phyloP scores from a whole-genome alignment of 2,113 vertebrate genomes.

The Hippocampus guttulatus region DNA sequence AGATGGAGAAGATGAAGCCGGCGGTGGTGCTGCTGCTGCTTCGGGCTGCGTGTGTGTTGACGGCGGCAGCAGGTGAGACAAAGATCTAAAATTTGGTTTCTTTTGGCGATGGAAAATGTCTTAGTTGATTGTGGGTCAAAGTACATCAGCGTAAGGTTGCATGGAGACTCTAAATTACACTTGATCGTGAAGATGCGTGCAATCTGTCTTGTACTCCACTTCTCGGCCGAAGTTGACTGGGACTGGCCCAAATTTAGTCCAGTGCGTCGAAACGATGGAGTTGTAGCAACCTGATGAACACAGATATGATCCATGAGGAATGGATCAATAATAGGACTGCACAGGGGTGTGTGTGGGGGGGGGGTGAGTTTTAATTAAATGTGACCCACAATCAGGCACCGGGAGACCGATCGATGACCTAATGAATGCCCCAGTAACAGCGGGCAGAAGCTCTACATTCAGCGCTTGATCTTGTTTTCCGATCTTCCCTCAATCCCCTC shows the following conservation, averaged over 20 bases:
- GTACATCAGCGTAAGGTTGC: too few species aligned
- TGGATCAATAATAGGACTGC: background rate
- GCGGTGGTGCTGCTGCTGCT: background rate
- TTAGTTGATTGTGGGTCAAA: too few species aligned
- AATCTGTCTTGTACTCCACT: too few species aligned
- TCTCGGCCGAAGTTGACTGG: too few species aligned
- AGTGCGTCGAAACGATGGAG: too few species aligned
- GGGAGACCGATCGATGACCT: background rate
- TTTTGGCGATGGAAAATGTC: background rate
- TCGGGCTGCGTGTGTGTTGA: background rate
- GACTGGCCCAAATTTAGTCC: too few species aligned
- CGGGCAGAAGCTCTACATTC: background rate
- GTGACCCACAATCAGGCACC: slow-evolving; percentile 56
- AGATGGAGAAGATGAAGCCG: background rate
- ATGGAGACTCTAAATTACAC: too few species aligned
- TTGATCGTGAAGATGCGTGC: too few species aligned
- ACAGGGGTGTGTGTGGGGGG: background rate
- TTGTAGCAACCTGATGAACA: too few species aligned
- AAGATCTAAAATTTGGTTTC: background rate
- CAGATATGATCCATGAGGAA: too few species aligned
- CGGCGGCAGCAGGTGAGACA: background rate
- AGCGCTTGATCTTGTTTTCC: background rate
- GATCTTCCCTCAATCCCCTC: too few species aligned
- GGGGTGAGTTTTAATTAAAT: slow-evolving; percentile 55
- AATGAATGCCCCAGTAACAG: background rate